Evolutionary conservation across 2,113 vertebrate genomes (phyloP), one percentile per base, ranked within the genome.

Genomic region (Sigmodon hispidus): DNA sequence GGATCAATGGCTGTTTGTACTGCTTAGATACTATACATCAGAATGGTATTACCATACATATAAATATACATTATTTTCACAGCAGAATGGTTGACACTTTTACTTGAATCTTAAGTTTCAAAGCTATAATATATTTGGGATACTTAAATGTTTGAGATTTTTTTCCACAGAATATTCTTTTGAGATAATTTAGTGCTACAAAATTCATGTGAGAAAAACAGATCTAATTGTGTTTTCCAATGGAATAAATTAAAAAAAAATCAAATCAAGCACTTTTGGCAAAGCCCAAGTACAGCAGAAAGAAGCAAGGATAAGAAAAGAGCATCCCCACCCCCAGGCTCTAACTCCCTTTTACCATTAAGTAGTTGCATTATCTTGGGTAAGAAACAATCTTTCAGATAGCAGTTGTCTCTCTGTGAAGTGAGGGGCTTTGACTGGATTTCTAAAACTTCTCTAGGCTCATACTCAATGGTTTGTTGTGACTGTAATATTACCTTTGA

Each of bases 401-500:
- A 75, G 16, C n/a, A 89, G 48, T 73, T 92, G 79, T 36, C 63
- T 48, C 52, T 87, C 91, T 59, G 4, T 69, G n/a, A 76, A 15
- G 11, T 61, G 34, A 90, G 72, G 55, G 77, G 24, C 19, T 93
- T 83, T 59, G 4, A 65, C 70, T 75, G 87, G 21, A 80, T 59
- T 75, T 86, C 29, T 94, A 80, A 94, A 63, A 21, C 52, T 48
- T 3, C 5, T 77, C 93, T 0, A 94, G 26, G 21, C 40, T 80
- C 73, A 77, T 9, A 86, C 2, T 24, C 65, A 72, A 63, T 5
- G 19, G 91, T 43, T 95, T 61, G 34, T 40, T 70, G 61, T 29
- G 81, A 90, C 0, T 92, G 24, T 0, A 85, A 59, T 1, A 45
- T 97, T 96, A 99, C 99, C 99, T 99, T 99, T 79, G 99, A 99